These are phyloP conservation scores for Vombatus ursinus DNA, from an alignment of 2,113 vertebrate species.

Conservation along the genomic window DNA sequence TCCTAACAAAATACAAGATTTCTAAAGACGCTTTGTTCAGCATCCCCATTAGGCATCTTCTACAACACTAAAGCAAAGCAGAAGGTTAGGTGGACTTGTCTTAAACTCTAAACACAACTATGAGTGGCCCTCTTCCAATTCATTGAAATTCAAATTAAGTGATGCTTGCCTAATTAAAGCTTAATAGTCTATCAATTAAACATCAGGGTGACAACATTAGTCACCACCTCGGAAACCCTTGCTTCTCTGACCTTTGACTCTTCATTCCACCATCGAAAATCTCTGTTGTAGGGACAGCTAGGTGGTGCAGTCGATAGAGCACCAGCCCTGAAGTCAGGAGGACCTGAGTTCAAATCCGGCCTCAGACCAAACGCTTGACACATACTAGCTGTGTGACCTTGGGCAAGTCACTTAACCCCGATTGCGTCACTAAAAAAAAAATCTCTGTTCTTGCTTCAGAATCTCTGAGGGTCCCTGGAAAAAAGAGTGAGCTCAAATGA, in stretches of 20 bases:
- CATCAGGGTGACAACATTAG: background rate
- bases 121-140: background rate
- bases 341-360: too few species aligned
- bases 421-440: too few species aligned
- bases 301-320: too few species aligned
- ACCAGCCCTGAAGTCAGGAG: too few species aligned
- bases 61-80: background rate
- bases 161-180: conserved; percentile 12
- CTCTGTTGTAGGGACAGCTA: too few species aligned
- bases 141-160: background rate
- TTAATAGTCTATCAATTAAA: background rate
- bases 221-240: background rate
- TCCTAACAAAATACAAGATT: background rate
- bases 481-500: too few species aligned
- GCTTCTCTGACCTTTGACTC: background rate
- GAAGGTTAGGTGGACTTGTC: conserved; percentile 9
- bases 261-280: background rate
- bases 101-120: background rate
- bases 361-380: too few species aligned
- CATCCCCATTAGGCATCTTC: background rate
- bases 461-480: background rate
- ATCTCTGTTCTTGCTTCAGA: background rate
- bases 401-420: too few species aligned
- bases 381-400: too few species aligned
- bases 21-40: background rate